phyloP scores from a whole-genome alignment of 2,113 vertebrate genomes.

The Archocentrus centrarchus region DNA sequence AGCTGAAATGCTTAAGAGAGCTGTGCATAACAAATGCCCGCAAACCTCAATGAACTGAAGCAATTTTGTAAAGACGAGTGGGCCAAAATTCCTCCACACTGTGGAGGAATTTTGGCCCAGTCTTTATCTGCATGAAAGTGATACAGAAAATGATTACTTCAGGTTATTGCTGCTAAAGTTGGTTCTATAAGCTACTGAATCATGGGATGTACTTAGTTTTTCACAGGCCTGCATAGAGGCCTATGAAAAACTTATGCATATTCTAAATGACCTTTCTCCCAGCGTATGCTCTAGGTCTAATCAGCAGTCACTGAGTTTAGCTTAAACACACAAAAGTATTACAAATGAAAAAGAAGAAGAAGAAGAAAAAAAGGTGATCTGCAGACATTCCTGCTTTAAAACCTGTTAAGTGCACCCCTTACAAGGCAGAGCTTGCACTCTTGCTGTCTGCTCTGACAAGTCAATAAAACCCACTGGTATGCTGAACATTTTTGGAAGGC shows the following conservation, averaged over 20 bases:
- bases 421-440: constrained; percentile 80
- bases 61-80: not conserved
- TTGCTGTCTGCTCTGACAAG: constrained; percentile 83
- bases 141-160: not conserved
- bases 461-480: constrained; percentile 85
- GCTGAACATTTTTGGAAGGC: constrained; percentile 83
- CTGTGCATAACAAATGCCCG: not conserved
- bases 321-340: constrained; percentile 6
- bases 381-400: constrained; percentile 62
- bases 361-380: constrained; percentile 22
- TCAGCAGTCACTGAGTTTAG: not conserved
- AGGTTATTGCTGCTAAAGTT: not conserved
- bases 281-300: not conserved
- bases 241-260: not conserved
- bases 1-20: not conserved
- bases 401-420: constrained; percentile 70
- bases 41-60: constrained; percentile 3
- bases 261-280: not conserved
- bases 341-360: constrained; percentile 4
- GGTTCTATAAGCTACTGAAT: not conserved
- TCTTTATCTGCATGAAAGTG: not conserved
- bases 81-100: not conserved
- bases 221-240: not conserved
- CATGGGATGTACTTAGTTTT: not conserved
- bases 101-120: constrained; percentile 1